phyloP scores from a whole-genome alignment of 1,140 invertebrate genomes.

The Theocolax elegans region DNA sequence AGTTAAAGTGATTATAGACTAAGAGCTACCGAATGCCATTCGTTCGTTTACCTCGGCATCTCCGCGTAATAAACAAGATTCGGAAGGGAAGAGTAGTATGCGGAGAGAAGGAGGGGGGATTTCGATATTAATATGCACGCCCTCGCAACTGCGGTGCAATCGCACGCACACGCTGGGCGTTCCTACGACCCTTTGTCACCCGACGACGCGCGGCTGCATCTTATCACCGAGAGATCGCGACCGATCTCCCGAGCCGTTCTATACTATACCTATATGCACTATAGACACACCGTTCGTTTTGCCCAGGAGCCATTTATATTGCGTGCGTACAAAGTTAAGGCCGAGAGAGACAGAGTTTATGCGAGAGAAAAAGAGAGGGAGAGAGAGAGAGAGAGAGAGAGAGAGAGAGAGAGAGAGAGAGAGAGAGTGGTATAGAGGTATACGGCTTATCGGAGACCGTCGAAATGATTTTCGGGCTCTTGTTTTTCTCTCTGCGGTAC shows the following conservation, averaged over 20 bases:
- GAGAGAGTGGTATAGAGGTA: neutral
- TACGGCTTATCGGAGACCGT: no score
- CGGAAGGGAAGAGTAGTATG: no score
- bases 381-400: neutral
- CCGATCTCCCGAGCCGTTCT: no score
- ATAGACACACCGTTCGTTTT: neutral
- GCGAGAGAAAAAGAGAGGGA: neutral
- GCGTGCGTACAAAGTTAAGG: neutral
- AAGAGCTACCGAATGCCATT: no score
- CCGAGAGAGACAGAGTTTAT: neutral
- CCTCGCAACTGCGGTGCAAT: slow-evolving; percentile 57
- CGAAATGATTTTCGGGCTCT: no score
- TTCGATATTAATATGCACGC: slow-evolving; percentile 63
- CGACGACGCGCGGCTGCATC: slow-evolving; percentile 58
- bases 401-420: neutral
- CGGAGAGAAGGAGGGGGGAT: slow-evolving; percentile 38
- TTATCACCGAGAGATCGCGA: slow-evolving; percentile 56
- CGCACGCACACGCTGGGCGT: slow-evolving; percentile 58
- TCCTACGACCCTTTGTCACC: slow-evolving; percentile 61
- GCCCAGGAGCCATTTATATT: slow-evolving; percentile 21
- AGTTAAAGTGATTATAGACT: no score
- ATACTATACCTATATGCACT: neutral
- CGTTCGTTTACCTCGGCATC: no score
- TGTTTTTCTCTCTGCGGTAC: no score
- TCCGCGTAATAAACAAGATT: no score